Base-by-base conservation (phyloP, 2,113 vertebrate genomes). In the Entelurus aequoreus region DNA sequence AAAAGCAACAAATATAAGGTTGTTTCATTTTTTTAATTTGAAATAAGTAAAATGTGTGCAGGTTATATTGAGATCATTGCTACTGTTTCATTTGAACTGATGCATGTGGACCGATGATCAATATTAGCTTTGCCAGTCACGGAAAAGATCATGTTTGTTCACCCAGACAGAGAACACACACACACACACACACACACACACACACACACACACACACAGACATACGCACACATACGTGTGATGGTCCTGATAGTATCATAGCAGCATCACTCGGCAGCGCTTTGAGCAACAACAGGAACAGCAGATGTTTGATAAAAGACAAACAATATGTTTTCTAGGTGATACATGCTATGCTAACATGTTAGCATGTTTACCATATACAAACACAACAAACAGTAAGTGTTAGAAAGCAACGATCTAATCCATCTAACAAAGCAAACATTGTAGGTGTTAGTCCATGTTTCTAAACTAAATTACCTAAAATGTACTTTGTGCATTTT, bases 61-160 rank as follows among this genome's bases (percentile, higher is more conserved):
- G 42, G 10, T 46, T 6, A 12, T 46, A 46, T 46, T 46, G 42
- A 46, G 10, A 46, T 46, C 42, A 46, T 81, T 60, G 79, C 84
- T 80, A 86, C 80, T 78, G 78, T 83, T 78, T 79, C 80, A 87
- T 87, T 77, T 63, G 62, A 78, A 72, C 69, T 65, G 74, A 76
- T 66, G 72, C 74, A 70, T 80, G 82, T 84, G 57, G 65, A 70
- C 35, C 28, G 53, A 76, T 61, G 82, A 86, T 90, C 85, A 91
- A 91, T 90, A 90, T 90, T 91, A 81, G 81, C 84, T 86, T 78
- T 80, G 75, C 65, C 55, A 40, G 72, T 57, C 79, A 82, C 76
- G 82, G 73, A 72, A 80, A 85, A 63, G 63, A 74, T 76, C 80
- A 60, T 88, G 79, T 90, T 90, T 90, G 80, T 80, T 86, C 77